Base-by-base conservation (phyloP, 1,140 invertebrate species). In the Ganaspis sp. region DNA sequence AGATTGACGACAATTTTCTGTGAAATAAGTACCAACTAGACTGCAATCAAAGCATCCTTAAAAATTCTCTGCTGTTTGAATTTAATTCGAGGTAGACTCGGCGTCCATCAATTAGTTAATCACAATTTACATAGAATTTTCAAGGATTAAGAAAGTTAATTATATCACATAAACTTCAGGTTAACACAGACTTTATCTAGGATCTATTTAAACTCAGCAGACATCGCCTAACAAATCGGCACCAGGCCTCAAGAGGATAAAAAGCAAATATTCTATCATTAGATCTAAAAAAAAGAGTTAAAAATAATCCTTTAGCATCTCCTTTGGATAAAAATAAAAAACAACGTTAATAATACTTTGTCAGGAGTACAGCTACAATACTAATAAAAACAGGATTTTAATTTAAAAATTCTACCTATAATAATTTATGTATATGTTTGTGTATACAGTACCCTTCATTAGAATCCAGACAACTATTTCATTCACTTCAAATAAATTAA, bases 331-430 rank as follows among this genome's bases (percentile, higher is more conserved):
- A 5, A 49, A 8, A n/a, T 4, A 49, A 17, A 45, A 45, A 64
- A 64, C 58, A n/a, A 64, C 29, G 12, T 12, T 64, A 64, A 64
- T 64, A 64, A 64, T 64, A 64, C 58, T 64, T 64, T 34, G 0
- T 64, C 23, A 26, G 54, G 54, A 64, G 54, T 23, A 15, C 54
- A 64, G n/a, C 15, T 64, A 26, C 12, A 64, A 64, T 64, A 64
- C 58, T 64, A 34, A 64, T 64, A 64, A 26, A 64, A 64, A 64
- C 11, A 26, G 23, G 58, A n/a, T 11, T 64, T 29, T 64, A 29
- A 23, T 26, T 29, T 15, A 34, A 64, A 29, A 64, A 64, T 64
- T 64, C 58, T n/a, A 49, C n/a, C 12, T n/a, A 54, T 23, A 54
- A 54, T 23, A 58, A 58, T 58, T 4, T 3, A n/a, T 49, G n/a